Evolutionary conservation across 2,797 vertebrate species (phyloP).

Genomic region (Pteronotus mesoamericanus): DNA sequence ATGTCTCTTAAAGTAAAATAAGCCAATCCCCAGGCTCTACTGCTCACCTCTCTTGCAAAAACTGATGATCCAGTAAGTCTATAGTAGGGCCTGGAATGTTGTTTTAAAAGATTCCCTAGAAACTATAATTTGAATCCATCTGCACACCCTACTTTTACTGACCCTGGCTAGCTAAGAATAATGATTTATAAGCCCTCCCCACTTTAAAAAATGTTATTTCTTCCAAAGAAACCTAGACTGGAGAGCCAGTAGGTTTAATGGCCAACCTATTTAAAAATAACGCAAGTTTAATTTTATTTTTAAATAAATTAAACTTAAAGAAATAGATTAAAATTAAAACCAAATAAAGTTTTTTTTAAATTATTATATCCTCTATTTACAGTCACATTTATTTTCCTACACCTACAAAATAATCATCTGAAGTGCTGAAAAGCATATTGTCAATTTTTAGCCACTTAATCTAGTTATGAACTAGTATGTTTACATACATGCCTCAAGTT

Average conservation of each 20-base stretch:
- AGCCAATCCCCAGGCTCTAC: neutral
- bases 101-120: slow-evolving; percentile 3
- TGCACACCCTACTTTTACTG: neutral
- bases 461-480: neutral
- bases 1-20: slow-evolving; percentile 8
- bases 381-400: slow-evolving; percentile 16
- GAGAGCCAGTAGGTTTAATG: neutral
- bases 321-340: too few relatives aligned
- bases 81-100: neutral
- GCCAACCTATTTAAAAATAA: neutral
- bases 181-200: neutral
- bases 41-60: neutral
- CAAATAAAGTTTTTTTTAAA: neutral
- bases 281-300: neutral
- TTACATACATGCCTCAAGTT: slow-evolving; percentile 25
- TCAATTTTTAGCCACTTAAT: neutral
- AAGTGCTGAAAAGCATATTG: neutral
- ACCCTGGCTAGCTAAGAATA: neutral
- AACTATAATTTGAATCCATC: neutral
- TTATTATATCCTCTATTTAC: neutral
- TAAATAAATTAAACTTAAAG: neutral
- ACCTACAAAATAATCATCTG: neutral
- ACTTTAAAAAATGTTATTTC: neutral
- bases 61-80: neutral
- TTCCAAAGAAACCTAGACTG: neutral